Percentiles rank a stretch among this genome's conserved stretches.
Conservation (phyloP, 2,888 invertebrate genomes). For the Beris morrisii region DNA sequence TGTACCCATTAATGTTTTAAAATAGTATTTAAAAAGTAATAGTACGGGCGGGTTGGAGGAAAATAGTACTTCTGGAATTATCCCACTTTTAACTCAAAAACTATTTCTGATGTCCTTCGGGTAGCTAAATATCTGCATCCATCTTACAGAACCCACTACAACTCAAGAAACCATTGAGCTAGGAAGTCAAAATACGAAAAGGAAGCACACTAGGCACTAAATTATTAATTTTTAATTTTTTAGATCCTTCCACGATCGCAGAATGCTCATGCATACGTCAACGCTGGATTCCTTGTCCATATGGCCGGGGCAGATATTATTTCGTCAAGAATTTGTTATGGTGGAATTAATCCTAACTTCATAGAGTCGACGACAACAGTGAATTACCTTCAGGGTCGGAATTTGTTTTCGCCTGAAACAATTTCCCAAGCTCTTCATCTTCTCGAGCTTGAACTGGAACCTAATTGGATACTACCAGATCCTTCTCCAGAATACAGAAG, state of each 20-base stretch:
- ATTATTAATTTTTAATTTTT: conserved; percentile 47
- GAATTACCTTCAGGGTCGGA: conserved; percentile 53
- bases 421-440: conserved; percentile 59
- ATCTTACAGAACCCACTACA: no score
- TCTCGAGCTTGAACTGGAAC: conserved; percentile 64
- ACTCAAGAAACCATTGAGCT: no score
- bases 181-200: no score
- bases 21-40: no score
- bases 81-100: no score
- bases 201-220: no score
- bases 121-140: no score
- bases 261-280: conserved; percentile 71
- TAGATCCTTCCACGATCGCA: conserved; percentile 68
- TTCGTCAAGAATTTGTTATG: conserved; percentile 61
- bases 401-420: conserved; percentile 57
- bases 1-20: no score
- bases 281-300: conserved; percentile 67
- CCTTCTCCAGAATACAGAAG: conserved; percentile 70
- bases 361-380: conserved; percentile 62
- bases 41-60: no score
- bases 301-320: conserved; percentile 50
- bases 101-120: no score
- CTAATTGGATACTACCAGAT: conserved; percentile 67
- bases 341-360: conserved; percentile 60
- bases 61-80: no score